Evolutionary conservation across 1,140 invertebrate genomes (phyloP).

Genomic region (Drosophila tsacasi): DNA sequence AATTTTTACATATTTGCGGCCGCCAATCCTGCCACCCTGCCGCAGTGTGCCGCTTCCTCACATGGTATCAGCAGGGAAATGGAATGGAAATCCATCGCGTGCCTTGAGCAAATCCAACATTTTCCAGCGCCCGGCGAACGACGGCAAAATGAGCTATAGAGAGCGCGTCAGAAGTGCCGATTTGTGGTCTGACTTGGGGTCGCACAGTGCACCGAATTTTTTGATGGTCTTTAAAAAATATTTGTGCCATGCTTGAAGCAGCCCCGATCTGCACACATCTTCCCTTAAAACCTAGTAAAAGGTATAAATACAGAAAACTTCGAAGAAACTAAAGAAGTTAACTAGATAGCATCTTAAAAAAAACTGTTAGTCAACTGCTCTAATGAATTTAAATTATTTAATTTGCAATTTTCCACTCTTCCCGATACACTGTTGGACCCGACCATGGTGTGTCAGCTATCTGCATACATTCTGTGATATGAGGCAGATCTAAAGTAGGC

Average conservation of each 20-base stretch:
- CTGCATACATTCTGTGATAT: conserved; percentile 48
- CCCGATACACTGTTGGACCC: background rate
- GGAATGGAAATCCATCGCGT: conserved; percentile 68
- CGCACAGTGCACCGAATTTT: conserved; percentile 20
- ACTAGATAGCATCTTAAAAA: background rate
- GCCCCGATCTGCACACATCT: background rate
- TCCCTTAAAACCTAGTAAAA: background rate
- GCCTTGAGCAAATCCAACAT: conserved; percentile 76
- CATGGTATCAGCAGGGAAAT: conserved; percentile 24
- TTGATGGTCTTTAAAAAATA: background rate
- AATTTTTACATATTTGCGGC: conserved; percentile 74
- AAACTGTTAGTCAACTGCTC: background rate
- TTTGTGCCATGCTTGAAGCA: too few relatives aligned
- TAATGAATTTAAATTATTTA: conserved; percentile 5
- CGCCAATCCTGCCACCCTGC: background rate
- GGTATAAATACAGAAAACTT: too few relatives aligned
- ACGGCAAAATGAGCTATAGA: conserved; percentile 75
- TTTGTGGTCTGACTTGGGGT: conserved; percentile 69
- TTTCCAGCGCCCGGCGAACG: conserved; percentile 59
- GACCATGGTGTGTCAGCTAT: conserved; percentile 31
- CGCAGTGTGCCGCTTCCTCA: conserved; percentile 1
- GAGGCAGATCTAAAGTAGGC: conserved; percentile 57
- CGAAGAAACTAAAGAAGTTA: background rate
- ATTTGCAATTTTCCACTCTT: background rate
- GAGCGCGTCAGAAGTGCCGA: conserved; percentile 74